phyloP scores from a whole-genome alignment of 2,888 invertebrate genomes.

The Phragmatobia fuliginosa region DNA sequence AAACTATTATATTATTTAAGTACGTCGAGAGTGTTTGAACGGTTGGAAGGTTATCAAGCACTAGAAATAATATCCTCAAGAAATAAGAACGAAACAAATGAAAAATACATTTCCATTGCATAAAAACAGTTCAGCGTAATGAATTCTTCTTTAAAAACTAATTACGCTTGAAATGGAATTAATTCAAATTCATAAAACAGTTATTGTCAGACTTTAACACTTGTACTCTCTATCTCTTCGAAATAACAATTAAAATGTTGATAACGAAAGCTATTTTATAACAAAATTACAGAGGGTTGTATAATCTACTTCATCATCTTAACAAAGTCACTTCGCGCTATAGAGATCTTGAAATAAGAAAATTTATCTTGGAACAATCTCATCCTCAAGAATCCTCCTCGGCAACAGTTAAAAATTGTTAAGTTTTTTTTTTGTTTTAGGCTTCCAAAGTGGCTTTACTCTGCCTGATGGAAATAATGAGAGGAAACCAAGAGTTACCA shows the following conservation, averaged over 20 bases:
- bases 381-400: background rate
- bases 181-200: conserved; percentile 29
- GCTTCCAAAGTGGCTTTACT: too few relatives aligned
- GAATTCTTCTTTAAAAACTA: background rate
- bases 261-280: conserved; percentile 2
- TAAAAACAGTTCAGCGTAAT: background rate
- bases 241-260: conserved; percentile 6
- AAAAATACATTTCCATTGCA: background rate
- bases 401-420: background rate
- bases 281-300: background rate
- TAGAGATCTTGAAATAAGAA: background rate
- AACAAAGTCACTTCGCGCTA: background rate
- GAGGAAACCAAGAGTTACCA: too few relatives aligned
- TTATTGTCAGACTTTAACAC: conserved; percentile 26
- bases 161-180: background rate
- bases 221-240: background rate
- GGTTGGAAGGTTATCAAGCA: background rate
- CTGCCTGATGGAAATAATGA: too few relatives aligned
- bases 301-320: background rate
- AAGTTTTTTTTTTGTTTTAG: too few relatives aligned
- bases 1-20: too few relatives aligned
- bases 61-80: background rate
- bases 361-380: background rate
- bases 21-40: too few relatives aligned
- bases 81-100: background rate